A percentile compares a stretch with the other conserved stretches of the same genome.
Evolutionary conservation across 2,888 invertebrate species (phyloP).

Genomic region (Labia minor): DNA sequence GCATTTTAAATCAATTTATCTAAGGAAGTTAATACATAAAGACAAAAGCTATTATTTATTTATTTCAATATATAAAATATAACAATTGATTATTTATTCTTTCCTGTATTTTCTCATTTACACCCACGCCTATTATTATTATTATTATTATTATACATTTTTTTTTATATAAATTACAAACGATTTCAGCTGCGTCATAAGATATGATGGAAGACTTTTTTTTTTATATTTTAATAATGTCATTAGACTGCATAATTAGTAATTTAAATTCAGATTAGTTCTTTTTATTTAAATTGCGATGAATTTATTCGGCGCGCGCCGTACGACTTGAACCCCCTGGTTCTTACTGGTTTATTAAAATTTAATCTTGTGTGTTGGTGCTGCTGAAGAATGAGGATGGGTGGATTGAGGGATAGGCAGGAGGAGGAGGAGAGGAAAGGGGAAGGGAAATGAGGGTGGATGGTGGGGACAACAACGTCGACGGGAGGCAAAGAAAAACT

Average conservation of each 20-base stretch:
- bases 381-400: not conserved
- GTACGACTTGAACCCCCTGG: not conserved
- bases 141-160: not conserved
- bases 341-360: constrained; percentile 5
- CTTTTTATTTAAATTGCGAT: constrained; percentile 13
- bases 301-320: not conserved
- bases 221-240: constrained; percentile 13
- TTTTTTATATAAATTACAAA: constrained; percentile 3
- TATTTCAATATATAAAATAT: no score
- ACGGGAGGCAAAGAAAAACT: no score
- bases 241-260: constrained; percentile 8
- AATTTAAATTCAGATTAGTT: constrained; percentile 13
- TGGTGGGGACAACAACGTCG: no score
- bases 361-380: constrained; percentile 7
- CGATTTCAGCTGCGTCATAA: not conserved
- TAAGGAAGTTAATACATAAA: no score
- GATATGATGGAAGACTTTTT: constrained; percentile 3
- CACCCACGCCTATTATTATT: not conserved
- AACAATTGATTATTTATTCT: no score
- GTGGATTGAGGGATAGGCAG: not conserved
- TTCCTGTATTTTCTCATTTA: no score
- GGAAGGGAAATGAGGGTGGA: no score
- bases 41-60: no score
- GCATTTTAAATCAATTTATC: no score
- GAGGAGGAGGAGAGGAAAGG: no score